A percentile compares a stretch with the other conserved stretches of the same genome.
phyloP scores from a whole-genome alignment of 1,140 invertebrate species.

The Hylyphantes graminicola region DNA sequence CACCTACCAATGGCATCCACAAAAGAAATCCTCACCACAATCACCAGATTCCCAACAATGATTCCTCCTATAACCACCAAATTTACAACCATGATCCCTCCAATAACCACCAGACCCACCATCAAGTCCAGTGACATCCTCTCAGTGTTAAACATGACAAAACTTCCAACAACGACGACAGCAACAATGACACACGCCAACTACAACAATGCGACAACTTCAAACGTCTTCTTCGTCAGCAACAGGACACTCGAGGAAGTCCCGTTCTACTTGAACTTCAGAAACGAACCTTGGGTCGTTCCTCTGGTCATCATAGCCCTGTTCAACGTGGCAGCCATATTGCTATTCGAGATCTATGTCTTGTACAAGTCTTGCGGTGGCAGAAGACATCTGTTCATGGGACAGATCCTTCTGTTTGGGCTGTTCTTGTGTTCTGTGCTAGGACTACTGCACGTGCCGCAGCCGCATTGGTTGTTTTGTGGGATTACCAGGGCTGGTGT shows the following conservation, averaged over 20 bases:
- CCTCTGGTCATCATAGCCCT: constrained; percentile 82
- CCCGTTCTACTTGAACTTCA: constrained; percentile 53
- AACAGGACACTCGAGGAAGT: constrained; percentile 2
- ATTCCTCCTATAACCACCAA: background rate
- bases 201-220: background rate
- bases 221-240: background rate
- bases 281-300: constrained; percentile 82
- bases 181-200: background rate
- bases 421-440: constrained; percentile 85
- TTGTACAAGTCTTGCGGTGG: constrained; percentile 82
- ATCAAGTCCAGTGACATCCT: background rate
- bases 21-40: too few relatives aligned
- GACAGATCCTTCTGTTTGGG: constrained; percentile 88
- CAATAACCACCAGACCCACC: background rate
- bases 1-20: too few relatives aligned
- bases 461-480: constrained; percentile 77
- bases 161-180: background rate
- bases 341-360: constrained; percentile 89
- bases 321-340: constrained; percentile 82
- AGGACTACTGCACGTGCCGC: constrained; percentile 83
- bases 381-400: constrained; percentile 88
- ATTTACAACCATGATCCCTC: background rate
- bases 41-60: background rate
- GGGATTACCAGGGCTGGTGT: constrained; percentile 85
- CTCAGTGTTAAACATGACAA: background rate